Evolutionary conservation across 2,888 invertebrate species (phyloP).

Genomic region (Drosophila emarginata): DNA sequence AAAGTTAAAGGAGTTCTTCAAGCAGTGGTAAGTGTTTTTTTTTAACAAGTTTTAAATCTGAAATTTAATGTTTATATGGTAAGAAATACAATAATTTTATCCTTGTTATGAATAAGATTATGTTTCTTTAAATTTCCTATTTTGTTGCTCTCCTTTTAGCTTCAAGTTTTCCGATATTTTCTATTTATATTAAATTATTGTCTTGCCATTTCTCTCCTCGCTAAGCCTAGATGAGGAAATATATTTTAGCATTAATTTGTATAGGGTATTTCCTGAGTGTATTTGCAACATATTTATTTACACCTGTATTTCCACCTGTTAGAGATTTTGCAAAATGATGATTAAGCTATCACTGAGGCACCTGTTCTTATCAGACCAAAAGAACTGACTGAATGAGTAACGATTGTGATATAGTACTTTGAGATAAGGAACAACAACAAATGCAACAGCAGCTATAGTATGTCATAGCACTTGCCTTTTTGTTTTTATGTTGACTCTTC

Average conservation of each 20-base stretch:
- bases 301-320: conserved; percentile 29
- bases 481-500: conserved; percentile 54
- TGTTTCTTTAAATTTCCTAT: too few species aligned
- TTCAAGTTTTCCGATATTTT: too few species aligned
- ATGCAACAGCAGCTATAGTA: conserved; percentile 1
- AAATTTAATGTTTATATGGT: too few species aligned
- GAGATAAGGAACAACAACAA: conserved; percentile 53
- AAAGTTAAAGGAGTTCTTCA: conserved; percentile 94
- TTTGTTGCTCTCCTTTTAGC: too few species aligned
- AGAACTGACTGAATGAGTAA: conserved; percentile 58
- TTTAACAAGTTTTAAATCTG: too few species aligned
- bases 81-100: too few species aligned
- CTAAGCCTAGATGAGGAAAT: too few species aligned
- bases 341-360: conserved; percentile 53
- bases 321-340: conserved; percentile 46
- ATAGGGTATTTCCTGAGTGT: conserved; percentile 28
- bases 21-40: conserved; percentile 96
- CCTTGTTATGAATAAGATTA: too few species aligned
- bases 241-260: background rate
- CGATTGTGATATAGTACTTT: conserved; percentile 17
- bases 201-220: too few species aligned
- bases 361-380: conserved; percentile 64
- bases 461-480: conserved; percentile 33
- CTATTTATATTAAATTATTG: too few species aligned
- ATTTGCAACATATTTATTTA: background rate